Conservation (phyloP, 2,888 invertebrate genomes). For the Metalampra italica region DNA sequence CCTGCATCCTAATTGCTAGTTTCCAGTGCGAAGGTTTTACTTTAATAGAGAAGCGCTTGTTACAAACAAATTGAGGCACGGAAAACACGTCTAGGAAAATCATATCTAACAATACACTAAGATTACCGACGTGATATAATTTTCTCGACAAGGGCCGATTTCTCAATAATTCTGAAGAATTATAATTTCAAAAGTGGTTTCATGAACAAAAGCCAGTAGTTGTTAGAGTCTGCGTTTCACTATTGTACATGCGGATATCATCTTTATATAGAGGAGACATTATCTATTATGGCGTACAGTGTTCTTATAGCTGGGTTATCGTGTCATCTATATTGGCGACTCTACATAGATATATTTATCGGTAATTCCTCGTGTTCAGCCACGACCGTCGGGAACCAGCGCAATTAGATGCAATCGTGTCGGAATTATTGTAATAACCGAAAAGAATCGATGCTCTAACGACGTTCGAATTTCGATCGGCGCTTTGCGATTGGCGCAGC, state of each 20-base stretch:
- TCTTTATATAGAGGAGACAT: constrained; percentile 4
- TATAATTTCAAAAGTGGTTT: constrained; percentile 31
- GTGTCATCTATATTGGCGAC: background rate
- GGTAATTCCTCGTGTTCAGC: constrained; percentile 52
- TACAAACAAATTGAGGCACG: constrained; percentile 22
- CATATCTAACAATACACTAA: constrained; percentile 49
- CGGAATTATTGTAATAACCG: constrained; percentile 76
- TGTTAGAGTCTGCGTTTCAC: background rate
- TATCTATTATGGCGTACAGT: constrained; percentile 8
- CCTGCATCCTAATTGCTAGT: constrained; percentile 16
- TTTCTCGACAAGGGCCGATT: constrained; percentile 47
- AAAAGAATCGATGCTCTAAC: constrained; percentile 72
- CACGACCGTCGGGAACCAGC: constrained; percentile 64
- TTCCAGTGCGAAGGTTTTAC: constrained; percentile 6
- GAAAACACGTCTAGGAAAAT: constrained; percentile 59
- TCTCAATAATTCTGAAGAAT: constrained; percentile 37
- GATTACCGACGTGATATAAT: constrained; percentile 51
- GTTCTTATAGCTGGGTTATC: constrained; percentile 1
- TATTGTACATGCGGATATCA: constrained; percentile 2
- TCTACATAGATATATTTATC: constrained; percentile 45
- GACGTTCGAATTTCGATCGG: constrained; percentile 54
- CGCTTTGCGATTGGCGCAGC: constrained; percentile 60
- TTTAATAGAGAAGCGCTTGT: constrained; percentile 14
- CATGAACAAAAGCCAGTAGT: constrained; percentile 11
- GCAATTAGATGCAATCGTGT: constrained; percentile 74